Percentiles rank a stretch among this genome's conserved stretches.
phyloP scores from a whole-genome alignment of 2,797 vertebrate genomes.

The Gymnoscopelus microlampas region DNA sequence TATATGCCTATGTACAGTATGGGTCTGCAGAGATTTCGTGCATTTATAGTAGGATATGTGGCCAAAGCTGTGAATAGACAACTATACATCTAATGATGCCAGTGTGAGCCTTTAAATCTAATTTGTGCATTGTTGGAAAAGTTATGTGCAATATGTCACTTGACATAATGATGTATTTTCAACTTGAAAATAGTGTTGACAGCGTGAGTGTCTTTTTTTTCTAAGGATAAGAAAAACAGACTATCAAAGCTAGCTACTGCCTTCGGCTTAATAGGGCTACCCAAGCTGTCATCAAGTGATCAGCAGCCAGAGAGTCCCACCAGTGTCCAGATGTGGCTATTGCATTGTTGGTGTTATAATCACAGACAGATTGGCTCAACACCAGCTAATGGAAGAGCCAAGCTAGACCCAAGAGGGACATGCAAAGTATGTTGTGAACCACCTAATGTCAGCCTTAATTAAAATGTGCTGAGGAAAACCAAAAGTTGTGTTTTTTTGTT shows the following conservation, averaged over 20 bases:
- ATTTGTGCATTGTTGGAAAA: too few relatives aligned
- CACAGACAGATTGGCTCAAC: conserved; percentile 52
- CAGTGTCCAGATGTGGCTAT: conserved; percentile 55
- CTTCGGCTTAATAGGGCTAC: conserved; percentile 31
- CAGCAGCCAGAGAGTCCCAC: conserved; percentile 53
- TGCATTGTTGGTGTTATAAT: conserved; percentile 43
- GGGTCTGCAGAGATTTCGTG: too few relatives aligned
- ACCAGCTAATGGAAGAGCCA: conserved; percentile 71
- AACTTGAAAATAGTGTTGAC: too few relatives aligned
- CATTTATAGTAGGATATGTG: too few relatives aligned
- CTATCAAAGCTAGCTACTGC: conserved; percentile 12
- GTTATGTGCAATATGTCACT: too few relatives aligned
- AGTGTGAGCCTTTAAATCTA: too few relatives aligned
- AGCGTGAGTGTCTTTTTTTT: too few relatives aligned
- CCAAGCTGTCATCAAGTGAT: conserved; percentile 61
- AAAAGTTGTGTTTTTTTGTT: conserved; percentile 22
- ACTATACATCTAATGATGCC: too few relatives aligned
- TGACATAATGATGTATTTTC: too few relatives aligned
- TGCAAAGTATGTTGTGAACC: conserved; percentile 60
- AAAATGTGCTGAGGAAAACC: conserved; percentile 63
- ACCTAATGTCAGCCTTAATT: conserved; percentile 70
- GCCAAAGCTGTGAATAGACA: too few relatives aligned
- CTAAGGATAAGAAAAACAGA: conserved; percentile 1
- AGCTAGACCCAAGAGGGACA: conserved; percentile 51
- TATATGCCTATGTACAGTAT: too few relatives aligned